A percentile compares a stretch with the other conserved stretches of the same genome.
phyloP scores from a whole-genome alignment of 1,140 invertebrate species.

The Trachelipus rathkii region DNA sequence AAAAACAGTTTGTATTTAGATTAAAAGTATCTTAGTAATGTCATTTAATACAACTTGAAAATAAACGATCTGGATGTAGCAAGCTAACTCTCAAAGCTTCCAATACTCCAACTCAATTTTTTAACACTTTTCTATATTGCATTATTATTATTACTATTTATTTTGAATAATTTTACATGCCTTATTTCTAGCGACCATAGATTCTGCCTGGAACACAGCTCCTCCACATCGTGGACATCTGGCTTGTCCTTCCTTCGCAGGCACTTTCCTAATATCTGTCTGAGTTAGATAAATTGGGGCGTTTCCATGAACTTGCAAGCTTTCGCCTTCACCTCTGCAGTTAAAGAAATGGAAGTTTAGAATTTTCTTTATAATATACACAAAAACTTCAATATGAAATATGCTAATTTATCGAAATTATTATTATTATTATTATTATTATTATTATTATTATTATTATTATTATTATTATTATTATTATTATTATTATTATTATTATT shows the following conservation, averaged over 20 bases:
- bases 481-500: no score
- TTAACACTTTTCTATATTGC: not conserved
- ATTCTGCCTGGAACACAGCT: conserved; percentile 89
- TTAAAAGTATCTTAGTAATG: not conserved
- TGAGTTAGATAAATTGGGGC: conserved; percentile 32
- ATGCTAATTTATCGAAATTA: no score
- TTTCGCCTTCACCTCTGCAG: conserved; percentile 27
- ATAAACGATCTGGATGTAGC: no score
- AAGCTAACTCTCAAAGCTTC: not conserved
- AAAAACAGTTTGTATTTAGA: not conserved
- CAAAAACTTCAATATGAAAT: no score
- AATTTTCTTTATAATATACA: no score
- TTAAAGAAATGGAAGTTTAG: not conserved
- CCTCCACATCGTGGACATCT: conserved; percentile 84
- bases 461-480: no score
- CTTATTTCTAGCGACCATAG: conserved; percentile 61
- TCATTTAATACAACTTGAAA: not conserved
- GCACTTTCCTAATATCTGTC: conserved; percentile 64
- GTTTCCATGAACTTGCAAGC: conserved; percentile 6
- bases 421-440: no score
- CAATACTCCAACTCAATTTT: not conserved
- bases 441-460: no score
- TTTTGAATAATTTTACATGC: conserved; percentile 20
- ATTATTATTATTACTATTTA: not conserved
- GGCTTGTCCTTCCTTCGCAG: conserved; percentile 77